Base-by-base conservation (phyloP, 1,140 invertebrate genomes). In the Polypedilum vanderplanki region DNA sequence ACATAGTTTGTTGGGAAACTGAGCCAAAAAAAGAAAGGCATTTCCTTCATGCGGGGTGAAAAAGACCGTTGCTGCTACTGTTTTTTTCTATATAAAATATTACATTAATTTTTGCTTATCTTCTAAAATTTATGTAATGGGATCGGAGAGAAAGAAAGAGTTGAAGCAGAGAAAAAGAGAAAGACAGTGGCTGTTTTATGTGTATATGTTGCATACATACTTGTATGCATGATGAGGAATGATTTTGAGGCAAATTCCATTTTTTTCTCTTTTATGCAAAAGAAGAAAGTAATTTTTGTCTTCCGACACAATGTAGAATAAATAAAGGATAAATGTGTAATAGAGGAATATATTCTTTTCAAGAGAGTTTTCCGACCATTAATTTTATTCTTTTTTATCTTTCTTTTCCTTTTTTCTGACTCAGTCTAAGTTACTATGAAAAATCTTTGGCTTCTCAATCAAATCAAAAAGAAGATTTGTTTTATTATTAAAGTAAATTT, bases 61-160 rank as follows among this genome's bases (percentile, higher is more conserved):
- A 57, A 70, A 70, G 17, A 70, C 5, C 9, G 65, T 20, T 33
- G 5, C 46, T 57, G 12, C 46, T 57, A 2, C 41, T 46, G 1
- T 46, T 46, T 46, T 57, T 57, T 70, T 12, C 9, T 5, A 17
- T 22, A 70, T 70, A 70, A 70, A 70, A 70, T 70, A 70, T 70
- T 70, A 70, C 65, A 70, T 70, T 70, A 70, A 70, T 70, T 70
- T 70, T 70, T 70, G 65, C 65, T 70, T 70, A 70, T 70, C 65
- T 20, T 57, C 17, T 70, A 70, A 70, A 70, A 70, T 70, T 70
- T 70, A 70, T 70, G 65, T 70, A 18, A 70, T 70, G 65, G 65
- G 65, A 70, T 70, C 65, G 65, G 46, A 57, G 46, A n/a, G 18
- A 20, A 67, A 67, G 18, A 70, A 70, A 33, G 24, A 33, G 5